Percentiles rank a stretch among this genome's conserved stretches.
phyloP scores from a whole-genome alignment of 2,888 invertebrate genomes.

The Mantis religiosa region DNA sequence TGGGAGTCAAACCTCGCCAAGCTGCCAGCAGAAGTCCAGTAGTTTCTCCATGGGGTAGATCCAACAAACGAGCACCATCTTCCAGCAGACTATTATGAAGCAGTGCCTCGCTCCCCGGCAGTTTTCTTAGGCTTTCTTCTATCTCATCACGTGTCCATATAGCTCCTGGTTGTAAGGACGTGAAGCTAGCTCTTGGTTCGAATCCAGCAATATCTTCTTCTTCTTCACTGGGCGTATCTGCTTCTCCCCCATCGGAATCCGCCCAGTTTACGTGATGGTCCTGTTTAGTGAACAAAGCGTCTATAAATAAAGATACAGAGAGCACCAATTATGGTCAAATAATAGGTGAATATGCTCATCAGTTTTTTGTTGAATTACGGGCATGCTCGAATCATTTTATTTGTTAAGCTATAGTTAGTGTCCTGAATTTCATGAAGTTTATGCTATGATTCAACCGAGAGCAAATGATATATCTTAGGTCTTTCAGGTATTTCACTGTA shows the following conservation, averaged over 20 bases:
- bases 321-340: too few species aligned
- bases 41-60: constrained; percentile 43
- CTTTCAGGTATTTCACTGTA: too few species aligned
- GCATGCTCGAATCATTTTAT: too few species aligned
- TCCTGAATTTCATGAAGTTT: too few species aligned
- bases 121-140: constrained; percentile 16
- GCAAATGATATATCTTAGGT: too few species aligned
- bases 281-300: neutral
- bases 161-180: neutral
- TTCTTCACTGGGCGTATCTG: neutral
- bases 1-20: constrained; percentile 56
- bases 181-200: neutral
- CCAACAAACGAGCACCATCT: constrained; percentile 14
- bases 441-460: too few species aligned
- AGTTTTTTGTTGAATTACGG: too few species aligned
- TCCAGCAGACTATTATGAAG: constrained; percentile 14
- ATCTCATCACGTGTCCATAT: constrained; percentile 28
- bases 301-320: too few species aligned
- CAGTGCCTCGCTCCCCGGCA: constrained; percentile 29
- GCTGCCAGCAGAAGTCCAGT: constrained; percentile 58
- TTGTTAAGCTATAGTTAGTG: too few species aligned
- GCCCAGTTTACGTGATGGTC: neutral
- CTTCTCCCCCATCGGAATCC: neutral
- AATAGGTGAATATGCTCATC: too few species aligned
- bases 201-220: constrained; percentile 18